These are phyloP conservation scores for Philhelius pedissequus DNA, from an alignment of 2,888 invertebrate genomes.

Conservation along the genomic window DNA sequence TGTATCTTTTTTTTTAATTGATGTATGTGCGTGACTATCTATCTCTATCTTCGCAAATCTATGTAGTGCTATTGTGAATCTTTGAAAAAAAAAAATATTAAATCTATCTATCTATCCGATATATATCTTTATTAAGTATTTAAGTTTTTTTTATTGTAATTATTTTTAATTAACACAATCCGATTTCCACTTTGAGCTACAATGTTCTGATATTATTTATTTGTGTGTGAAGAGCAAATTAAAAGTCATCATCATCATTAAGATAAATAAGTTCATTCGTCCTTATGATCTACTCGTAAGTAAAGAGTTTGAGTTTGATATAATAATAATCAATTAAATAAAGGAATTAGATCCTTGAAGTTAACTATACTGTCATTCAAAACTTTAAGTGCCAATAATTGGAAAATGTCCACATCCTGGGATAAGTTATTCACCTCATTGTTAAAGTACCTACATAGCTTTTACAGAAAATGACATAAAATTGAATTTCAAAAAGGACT, in stretches of 20 bases:
- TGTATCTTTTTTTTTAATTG: slow-evolving; percentile 9
- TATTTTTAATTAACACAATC: slow-evolving; percentile 10
- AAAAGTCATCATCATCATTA: slow-evolving; percentile 57
- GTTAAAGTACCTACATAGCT: background rate
- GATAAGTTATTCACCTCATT: background rate
- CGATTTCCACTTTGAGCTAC: slow-evolving; percentile 40
- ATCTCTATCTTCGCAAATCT: slow-evolving; percentile 43
- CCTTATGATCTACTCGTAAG: background rate
- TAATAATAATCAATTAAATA: slow-evolving; percentile 12
- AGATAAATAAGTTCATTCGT: background rate
- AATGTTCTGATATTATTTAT: slow-evolving; percentile 28
- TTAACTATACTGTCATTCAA: background rate
- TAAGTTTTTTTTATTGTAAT: slow-evolving; percentile 6
- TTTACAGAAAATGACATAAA: background rate
- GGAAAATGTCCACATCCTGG: too few relatives aligned
- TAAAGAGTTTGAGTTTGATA: background rate
- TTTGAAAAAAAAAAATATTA: slow-evolving; percentile 39
- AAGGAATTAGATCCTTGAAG: slow-evolving; percentile 1
- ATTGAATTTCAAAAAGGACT: slow-evolving; percentile 23
- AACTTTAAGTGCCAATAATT: background rate
- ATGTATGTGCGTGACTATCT: slow-evolving; percentile 59
- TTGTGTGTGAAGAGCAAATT: slow-evolving; percentile 68
- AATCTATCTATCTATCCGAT: slow-evolving; percentile 15
- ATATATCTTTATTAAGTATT: slow-evolving; percentile 13
- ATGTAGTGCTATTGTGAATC: slow-evolving; percentile 72